Evolutionary conservation across 2,888 invertebrate species (phyloP).

Genomic region (Ophion costatus): DNA sequence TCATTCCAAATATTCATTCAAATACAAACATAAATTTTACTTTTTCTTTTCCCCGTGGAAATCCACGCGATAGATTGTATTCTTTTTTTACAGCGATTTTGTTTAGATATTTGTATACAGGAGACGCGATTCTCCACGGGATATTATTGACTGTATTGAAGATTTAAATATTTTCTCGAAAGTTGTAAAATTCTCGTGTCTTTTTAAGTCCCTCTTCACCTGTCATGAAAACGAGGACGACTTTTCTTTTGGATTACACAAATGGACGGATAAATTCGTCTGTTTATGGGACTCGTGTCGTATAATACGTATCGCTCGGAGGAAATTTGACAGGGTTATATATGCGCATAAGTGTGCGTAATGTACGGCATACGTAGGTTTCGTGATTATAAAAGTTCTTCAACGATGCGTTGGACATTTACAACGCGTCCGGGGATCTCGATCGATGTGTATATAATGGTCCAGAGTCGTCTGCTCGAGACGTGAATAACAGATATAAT

Average conservation of each 20-base stretch:
- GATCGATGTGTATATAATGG: conserved; percentile 25
- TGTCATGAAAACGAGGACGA: conserved; percentile 43
- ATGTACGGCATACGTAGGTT: neutral
- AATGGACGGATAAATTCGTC: conserved; percentile 37
- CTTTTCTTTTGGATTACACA: conserved; percentile 30
- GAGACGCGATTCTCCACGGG: conserved; percentile 47
- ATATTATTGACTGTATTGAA: conserved; percentile 35
- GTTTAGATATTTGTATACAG: conserved; percentile 28
- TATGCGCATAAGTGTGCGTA: neutral
- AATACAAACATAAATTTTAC: neutral
- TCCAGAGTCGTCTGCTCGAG: conserved; percentile 3
- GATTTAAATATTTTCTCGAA: conserved; percentile 41
- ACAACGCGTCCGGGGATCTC: conserved; percentile 12
- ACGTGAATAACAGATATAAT: neutral
- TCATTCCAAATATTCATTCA: no score
- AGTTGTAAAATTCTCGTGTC: conserved; percentile 58
- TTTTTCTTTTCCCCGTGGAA: conserved; percentile 8
- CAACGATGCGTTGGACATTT: conserved; percentile 11
- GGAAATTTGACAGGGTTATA: conserved; percentile 21
- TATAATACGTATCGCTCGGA: conserved; percentile 20
- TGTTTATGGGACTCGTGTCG: conserved; percentile 23
- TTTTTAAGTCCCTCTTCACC: conserved; percentile 15
- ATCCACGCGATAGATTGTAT: neutral
- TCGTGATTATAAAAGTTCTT: conserved; percentile 13
- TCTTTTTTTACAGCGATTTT: conserved; percentile 4